A percentile compares a stretch with the other conserved stretches of the same genome.
phyloP scores from a whole-genome alignment of 2,888 invertebrate genomes.

The Leptogaster cylindrica region DNA sequence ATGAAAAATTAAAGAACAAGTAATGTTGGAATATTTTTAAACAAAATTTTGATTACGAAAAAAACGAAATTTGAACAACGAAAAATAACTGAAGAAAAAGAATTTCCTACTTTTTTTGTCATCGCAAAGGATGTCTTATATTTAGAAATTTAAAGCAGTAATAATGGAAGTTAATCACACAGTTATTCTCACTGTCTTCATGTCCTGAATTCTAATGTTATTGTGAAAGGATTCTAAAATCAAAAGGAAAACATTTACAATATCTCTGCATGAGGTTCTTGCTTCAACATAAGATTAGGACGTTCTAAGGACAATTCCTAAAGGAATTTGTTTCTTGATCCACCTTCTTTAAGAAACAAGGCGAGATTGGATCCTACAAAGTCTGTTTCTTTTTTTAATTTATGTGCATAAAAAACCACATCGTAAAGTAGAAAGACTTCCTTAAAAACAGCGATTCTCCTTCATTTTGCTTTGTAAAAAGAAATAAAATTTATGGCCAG shows the following conservation, averaged over 20 bases:
- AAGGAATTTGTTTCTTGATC: slow-evolving; percentile 14
- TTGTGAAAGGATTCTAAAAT: neutral
- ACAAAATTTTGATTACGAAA: no score
- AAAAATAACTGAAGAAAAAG: no score
- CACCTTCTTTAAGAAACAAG: slow-evolving; percentile 16
- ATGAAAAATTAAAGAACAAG: no score
- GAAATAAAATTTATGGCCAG: slow-evolving; percentile 13
- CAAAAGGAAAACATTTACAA: neutral
- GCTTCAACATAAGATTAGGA: slow-evolving; percentile 15
- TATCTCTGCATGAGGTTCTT: slow-evolving; percentile 21
- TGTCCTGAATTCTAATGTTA: no score
- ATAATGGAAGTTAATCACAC: no score
- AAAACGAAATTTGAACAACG: no score
- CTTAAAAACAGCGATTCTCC: no score
- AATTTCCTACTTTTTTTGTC: no score
- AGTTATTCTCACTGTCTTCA: no score
- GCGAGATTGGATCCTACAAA: neutral
- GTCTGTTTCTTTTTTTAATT: slow-evolving; percentile 17
- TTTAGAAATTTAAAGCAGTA: no score
- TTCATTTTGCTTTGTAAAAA: slow-evolving; percentile 6
- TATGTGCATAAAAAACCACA: slow-evolving; percentile 12
- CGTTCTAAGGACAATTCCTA: slow-evolving; percentile 9
- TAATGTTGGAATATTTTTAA: no score
- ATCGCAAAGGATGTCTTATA: no score
- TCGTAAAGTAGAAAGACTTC: neutral